Evolutionary conservation across 2,888 invertebrate species (phyloP).

Genomic region (Agrenia bidenticulata): DNA sequence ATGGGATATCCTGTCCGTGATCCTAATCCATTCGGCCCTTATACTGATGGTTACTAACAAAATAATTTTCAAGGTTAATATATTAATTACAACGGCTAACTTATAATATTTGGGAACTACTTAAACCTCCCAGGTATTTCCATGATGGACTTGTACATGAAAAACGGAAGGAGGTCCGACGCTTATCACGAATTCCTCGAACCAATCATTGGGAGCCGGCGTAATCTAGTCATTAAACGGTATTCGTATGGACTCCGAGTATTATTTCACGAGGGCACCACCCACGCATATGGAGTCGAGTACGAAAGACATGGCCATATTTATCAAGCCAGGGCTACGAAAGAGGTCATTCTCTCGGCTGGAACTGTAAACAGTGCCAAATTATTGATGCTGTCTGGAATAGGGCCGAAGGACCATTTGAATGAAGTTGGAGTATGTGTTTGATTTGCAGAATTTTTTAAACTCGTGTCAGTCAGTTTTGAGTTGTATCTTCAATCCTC

Average conservation of each 20-base stretch:
- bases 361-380: slow-evolving; percentile 37
- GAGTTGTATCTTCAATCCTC: too few species aligned
- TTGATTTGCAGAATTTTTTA: slow-evolving; percentile 20
- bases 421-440: slow-evolving; percentile 33
- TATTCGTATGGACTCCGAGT: slow-evolving; percentile 33
- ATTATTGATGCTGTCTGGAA: slow-evolving; percentile 30
- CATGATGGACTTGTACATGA: slow-evolving; percentile 44
- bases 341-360: slow-evolving; percentile 43
- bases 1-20: slow-evolving; percentile 41
- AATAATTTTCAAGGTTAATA: too few species aligned
- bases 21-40: slow-evolving; percentile 42
- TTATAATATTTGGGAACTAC: too few species aligned
- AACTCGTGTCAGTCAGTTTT: background rate
- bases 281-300: slow-evolving; percentile 31
- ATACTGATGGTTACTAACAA: slow-evolving; percentile 28
- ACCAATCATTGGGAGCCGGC: slow-evolving; percentile 28
- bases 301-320: slow-evolving; percentile 38
- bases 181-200: slow-evolving; percentile 36
- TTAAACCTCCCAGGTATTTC: slow-evolving; percentile 34
- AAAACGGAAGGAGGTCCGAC: slow-evolving; percentile 38
- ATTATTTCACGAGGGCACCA: slow-evolving; percentile 25
- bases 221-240: slow-evolving; percentile 29
- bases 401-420: slow-evolving; percentile 39
- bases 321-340: slow-evolving; percentile 26
- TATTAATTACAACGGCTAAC: too few species aligned